Evolutionary conservation across 2,888 invertebrate genomes (phyloP), one percentile per base, ranked within the genome.

Genomic region (Metalampra italica): DNA sequence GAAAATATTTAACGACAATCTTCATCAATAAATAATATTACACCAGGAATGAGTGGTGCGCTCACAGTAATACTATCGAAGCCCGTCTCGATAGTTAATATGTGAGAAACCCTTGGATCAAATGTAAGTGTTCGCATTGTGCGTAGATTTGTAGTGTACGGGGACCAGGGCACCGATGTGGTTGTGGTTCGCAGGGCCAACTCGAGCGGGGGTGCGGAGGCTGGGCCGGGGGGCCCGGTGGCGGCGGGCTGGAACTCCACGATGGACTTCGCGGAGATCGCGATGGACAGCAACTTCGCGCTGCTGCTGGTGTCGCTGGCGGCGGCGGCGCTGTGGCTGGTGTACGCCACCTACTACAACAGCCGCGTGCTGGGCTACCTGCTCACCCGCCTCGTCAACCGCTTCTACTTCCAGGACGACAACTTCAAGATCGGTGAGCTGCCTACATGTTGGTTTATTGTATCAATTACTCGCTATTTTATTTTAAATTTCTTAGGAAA

Each of bases 301-400:
- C 93, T 94, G 90, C 90, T 97, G 59, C 90, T 97, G 22, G 93
- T 94, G 64, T 96, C 97, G 51, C 90, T 97, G 45, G 91, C 95
- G 62, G 94, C 95, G 54, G 95, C 96, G 15, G 94, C 96, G 71
- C 91, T 93, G 37, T 98, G 98, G 98, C 93, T 97, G 46, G 94
- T 97, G 60, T 98, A 98, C 84, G 95, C 97, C 68, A 95, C 96
- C 0, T 98, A 97, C 85, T 98, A 98, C 88, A 98, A 98, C 82
- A 97, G 97, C 47, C 92, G 98, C 54, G 93, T 98, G 3, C 92
- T 97, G 60, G 98, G 98, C 29, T 95, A 96, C 72, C 92, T 98
- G 67, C 91, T 98, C 47, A 98, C 98, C 8, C 94, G 95, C 77
- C 91, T 97, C 49, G 92, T 96, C 47, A 98, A 98, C 86, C 93